Conservation (phyloP, 1,140 invertebrate species). For the Drosophila tsacasi region DNA sequence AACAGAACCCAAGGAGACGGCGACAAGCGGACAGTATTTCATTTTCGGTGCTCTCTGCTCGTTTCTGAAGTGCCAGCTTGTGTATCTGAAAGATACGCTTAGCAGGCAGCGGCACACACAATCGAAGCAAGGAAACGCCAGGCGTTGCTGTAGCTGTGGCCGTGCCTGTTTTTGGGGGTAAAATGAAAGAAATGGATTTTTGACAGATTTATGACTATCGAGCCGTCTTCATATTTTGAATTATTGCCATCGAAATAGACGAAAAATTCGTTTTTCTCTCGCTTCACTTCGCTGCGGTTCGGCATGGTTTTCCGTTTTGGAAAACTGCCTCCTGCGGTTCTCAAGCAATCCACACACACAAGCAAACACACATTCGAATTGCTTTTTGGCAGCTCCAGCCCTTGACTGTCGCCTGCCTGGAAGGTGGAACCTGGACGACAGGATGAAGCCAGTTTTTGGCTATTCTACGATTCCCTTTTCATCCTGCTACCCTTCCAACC, state of each 20-base stretch:
- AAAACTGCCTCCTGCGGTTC: constrained; percentile 45
- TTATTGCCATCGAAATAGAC: constrained; percentile 85
- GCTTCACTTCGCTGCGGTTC: constrained; percentile 40
- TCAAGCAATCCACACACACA: constrained; percentile 33
- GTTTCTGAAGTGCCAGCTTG: constrained; percentile 79
- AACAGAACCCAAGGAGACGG: constrained; percentile 70
- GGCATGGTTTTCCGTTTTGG: constrained; percentile 45
- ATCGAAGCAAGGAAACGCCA: constrained; percentile 67
- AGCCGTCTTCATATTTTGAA: constrained; percentile 84
- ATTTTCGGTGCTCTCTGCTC: constrained; percentile 33
- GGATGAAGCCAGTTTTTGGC: constrained; percentile 31
- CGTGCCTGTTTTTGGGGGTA: constrained; percentile 55
- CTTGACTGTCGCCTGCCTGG: constrained; percentile 25
- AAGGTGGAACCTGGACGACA: constrained; percentile 18
- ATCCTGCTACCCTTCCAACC: neutral
- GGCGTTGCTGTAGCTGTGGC: constrained; percentile 58
- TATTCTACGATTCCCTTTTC: constrained; percentile 30
- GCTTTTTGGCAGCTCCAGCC: constrained; percentile 45
- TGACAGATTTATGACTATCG: constrained; percentile 85
- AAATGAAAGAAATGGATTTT: constrained; percentile 85
- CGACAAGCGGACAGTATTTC: constrained; percentile 69
- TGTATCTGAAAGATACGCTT: constrained; percentile 84
- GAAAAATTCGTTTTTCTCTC: constrained; percentile 72
- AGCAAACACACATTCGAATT: constrained; percentile 33
- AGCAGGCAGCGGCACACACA: constrained; percentile 64